Evolutionary conservation across 2,797 vertebrate species (phyloP).

Genomic region (Anguilla pacifica): DNA sequence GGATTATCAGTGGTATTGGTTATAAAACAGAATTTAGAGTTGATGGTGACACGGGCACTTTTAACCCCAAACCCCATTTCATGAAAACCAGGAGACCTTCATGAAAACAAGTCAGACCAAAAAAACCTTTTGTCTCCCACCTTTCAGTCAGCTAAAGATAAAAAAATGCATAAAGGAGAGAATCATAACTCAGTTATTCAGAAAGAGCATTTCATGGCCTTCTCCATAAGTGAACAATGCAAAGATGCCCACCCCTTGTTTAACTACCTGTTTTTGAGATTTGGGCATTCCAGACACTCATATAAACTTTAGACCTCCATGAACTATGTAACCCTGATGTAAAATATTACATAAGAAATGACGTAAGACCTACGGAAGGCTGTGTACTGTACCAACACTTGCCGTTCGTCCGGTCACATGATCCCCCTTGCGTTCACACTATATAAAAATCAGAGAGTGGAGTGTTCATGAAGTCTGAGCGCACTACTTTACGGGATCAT

Average conservation of each 20-base stretch:
- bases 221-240: not conserved
- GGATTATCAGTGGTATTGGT: not conserved
- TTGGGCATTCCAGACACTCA: not conserved
- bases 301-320: not conserved
- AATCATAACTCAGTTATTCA: not conserved
- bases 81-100: not conserved
- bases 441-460: not conserved
- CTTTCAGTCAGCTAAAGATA: not conserved
- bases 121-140: not conserved
- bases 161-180: not conserved
- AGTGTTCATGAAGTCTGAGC: conserved; percentile 2
- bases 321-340: not conserved
- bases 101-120: not conserved
- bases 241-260: not conserved
- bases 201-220: not conserved
- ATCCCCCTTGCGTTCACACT: not conserved
- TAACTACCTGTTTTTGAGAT: not conserved
- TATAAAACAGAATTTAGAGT: not conserved
- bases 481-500: not conserved
- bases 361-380: not conserved
- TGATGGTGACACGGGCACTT: not conserved
- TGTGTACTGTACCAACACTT: not conserved
- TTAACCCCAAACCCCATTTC: not conserved
- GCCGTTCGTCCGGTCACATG: not conserved
- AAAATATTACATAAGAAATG: not conserved